Base-by-base conservation (phyloP, 2,113 vertebrate species). In the Sminthopsis crassicaudata region DNA sequence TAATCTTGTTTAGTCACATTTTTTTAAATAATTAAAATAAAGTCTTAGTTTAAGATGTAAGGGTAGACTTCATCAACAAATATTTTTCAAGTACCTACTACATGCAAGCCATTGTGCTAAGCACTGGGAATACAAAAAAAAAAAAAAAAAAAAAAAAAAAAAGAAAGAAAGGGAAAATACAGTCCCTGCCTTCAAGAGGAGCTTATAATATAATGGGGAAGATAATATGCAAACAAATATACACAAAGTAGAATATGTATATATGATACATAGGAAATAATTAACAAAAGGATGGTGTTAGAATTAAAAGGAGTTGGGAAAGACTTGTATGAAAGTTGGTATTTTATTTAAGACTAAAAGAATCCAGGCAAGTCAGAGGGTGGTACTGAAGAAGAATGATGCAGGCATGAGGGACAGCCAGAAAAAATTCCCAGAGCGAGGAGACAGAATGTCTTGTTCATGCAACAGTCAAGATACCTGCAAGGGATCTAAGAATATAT, bases 11-110 rank as follows among this genome's bases (percentile, higher is more conserved):
- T 51, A 95, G 94, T 96, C 96, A 96, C 57, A n/a, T 36, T 92
- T 92, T 88, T 94, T 84, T 94, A 94, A 91, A 50, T 92, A 51
- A 67, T 96, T 90, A 94, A 93, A 91, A 46, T 50, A 90, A 46
- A 90, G 89, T 84, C 67, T 93, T 67, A 91, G 89, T 51, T 57
- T 84, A 90, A 97, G 90, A 55, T 26, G 11, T 96, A 48, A 36
- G 12, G 36, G 30, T 67, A n/a, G 36, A 67, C 30, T 60, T 60
- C 36, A 67, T 67, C 8, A 50, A 50, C 50, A 67, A 67, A 6
- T n/a, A 36, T n/a, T 67, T 36, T n/a, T 67, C 36, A 67, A n/a
- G 36, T n/a, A 1, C 36, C 30, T 67, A 19, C 30, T n/a, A 60
- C 2, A 10, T 60, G 55, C 7, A 14, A 67, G 60, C 30, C 30